Evolutionary conservation across 2,113 vertebrate genomes (phyloP), one percentile per base, ranked within the genome.

Genomic region (Crocuta crocuta): DNA sequence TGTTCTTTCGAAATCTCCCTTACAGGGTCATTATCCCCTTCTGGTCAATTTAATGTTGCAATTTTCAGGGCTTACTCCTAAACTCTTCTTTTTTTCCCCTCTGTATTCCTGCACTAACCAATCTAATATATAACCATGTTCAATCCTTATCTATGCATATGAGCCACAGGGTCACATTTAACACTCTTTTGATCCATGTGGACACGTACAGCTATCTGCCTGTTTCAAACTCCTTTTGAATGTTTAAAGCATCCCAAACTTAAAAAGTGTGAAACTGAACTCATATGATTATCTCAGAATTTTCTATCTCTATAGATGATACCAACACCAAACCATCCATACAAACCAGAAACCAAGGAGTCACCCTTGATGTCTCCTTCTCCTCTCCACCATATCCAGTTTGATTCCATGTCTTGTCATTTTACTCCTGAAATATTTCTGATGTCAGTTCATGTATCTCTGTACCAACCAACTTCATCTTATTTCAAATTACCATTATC

Each of bases 351-450:
- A 80, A 15, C 16, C 11, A 17, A n/a, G 5, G 63, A 33, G 9
- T 28, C 33, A 79, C 26, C 24, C 26, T 12, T 68, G 58, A n/a
- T 55, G 45, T 2, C 28, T 65, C 16, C 8, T 12, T 35, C 10
- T 43, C 63, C 23, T 39, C 24, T 0, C 39, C 33, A n/a, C 24
- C 45, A 48, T 26, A 61, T 45, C 35, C 5, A 63, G 11, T 45
- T 68, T 70, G 21, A 70, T 28, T 83, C 13, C 43, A 48, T 17
- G 12, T 70, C 50, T 58, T 91, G 4, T 74, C 28, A 10, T 63
- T 87, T 92, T 92, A 81, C 68, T 45, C 63, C 43, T 70, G 78
- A 92, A 79, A 63, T 92, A 63, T 10, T 89, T 89, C 50, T 65
- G 63, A 12, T 7, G 4, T n/a, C 11, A 61, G 16, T 28, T 50